Evolutionary conservation across 2,888 invertebrate species (phyloP), one percentile per base, ranked within the genome.

Genomic region (Euzophera pinguis): DNA sequence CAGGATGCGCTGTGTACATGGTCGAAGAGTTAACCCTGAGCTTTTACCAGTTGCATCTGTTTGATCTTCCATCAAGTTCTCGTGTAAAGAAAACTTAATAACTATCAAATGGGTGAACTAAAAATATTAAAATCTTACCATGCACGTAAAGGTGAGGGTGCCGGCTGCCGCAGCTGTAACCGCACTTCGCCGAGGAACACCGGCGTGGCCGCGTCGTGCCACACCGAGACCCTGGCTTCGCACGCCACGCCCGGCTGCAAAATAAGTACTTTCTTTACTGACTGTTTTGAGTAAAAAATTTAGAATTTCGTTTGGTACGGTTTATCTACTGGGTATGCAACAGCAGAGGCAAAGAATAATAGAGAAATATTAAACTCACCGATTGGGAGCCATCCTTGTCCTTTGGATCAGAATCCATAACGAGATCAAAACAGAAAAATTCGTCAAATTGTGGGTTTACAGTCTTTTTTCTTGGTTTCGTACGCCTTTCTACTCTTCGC

Each of bases 371-470:
- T 7, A 38, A 53, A 69, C 81, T 84, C 66, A 93, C 92, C 67
- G 92, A 90, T 72, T 92, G 93, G 29, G 91, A 90, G 59, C 84
- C 83, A 57, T 91, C 89, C 71, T 84, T 87, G 63, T 90, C 89
- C 64, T 89, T 90, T 14, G 86, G 81, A 61, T 92, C 92, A 56
- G 91, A 88, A 62, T 92, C 92, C 73, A 92, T 90, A 55, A 90
- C 91, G 74, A 92, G 87, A 86, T 93, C 92, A 82, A 97, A 97
- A 74, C 93, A 92, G 84, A 97, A 95, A 60, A 94, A 93, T 87
- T 98, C 97, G 73, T 97, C 96, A 82, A 96, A 98, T 75, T 95
- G 94, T 10, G 98, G 97, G 77, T 95, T 95, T 60, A 95, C 94
- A 50, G 97, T 97, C 92, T 97, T 98, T 91, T 97, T 97, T 79